phyloP scores from a whole-genome alignment of 1,140 invertebrate species.

The Drosophila arizonae region DNA sequence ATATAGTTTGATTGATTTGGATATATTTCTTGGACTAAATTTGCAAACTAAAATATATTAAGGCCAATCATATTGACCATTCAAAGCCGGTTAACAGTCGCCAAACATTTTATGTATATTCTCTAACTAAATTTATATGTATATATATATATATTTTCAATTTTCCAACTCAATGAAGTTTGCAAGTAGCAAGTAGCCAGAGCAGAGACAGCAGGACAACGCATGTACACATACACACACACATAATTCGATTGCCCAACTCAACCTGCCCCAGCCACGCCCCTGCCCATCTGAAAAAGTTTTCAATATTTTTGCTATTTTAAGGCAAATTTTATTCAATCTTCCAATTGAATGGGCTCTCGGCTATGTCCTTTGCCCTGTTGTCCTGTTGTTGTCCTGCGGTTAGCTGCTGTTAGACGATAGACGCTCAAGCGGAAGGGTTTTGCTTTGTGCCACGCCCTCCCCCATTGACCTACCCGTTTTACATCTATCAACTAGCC shows the following conservation, averaged over 20 bases:
- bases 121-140: slow-evolving; percentile 47
- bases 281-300: background rate
- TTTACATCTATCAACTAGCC: slow-evolving; percentile 26
- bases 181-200: slow-evolving; percentile 66
- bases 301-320: slow-evolving; percentile 57
- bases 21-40: background rate
- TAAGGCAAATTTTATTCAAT: slow-evolving; percentile 83
- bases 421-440: slow-evolving; percentile 76
- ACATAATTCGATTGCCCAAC: slow-evolving; percentile 63
- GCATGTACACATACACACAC: slow-evolving; percentile 27
- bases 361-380: slow-evolving; percentile 22
- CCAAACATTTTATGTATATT: slow-evolving; percentile 27
- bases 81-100: background rate
- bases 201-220: slow-evolving; percentile 15
- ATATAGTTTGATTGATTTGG: no score
- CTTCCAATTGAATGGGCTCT: slow-evolving; percentile 77
- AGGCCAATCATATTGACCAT: background rate
- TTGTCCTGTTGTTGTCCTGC: slow-evolving; percentile 66
- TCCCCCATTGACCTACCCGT: background rate
- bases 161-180: slow-evolving; percentile 82
- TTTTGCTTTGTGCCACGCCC: slow-evolving; percentile 51
- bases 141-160: slow-evolving; percentile 74
- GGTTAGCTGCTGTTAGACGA: slow-evolving; percentile 58
- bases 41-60: background rate
- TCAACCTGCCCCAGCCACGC: background rate